Base-by-base conservation (phyloP, 2,113 vertebrate species). In the Crypturellus undulatus region DNA sequence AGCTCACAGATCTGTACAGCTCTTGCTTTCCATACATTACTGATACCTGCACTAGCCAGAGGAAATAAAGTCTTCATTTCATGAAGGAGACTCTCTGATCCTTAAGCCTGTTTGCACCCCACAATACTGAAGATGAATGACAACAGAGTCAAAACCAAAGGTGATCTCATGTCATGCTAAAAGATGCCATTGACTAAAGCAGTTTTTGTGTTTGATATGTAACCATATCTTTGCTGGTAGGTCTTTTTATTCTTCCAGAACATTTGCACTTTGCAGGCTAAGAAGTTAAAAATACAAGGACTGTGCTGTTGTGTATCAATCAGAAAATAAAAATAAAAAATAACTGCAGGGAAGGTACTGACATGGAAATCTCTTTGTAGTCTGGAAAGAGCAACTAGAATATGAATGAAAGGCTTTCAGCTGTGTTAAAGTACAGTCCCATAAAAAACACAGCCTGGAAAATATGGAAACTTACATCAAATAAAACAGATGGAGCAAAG, bases 401-500 rank as follows among this genome's bases (percentile, higher is more conserved):
- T 54, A 60, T 6, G 83, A 82, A 90, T 9, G 32, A 25, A 92
- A 72, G 30, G 42, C 40, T 92, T 88, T 78, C 51, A 56, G 25
- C 28, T 32, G 30, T 45, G 36, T 45, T 67, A 20, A 62, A 68
- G 7, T 26, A 20, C 45, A 67, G 36, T n/a, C 26, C 38, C 73
- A 43, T 2, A 5, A 63, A 38, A 60, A 40, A n/a, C 5, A 19
- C 36, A 65, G 36, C 43, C 52, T 89, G n/a, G 2, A 1, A 79
- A 79, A 87, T 45, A 75, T 4, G 3, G 43, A 7, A 56, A 65
- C 28, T 92, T 91, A 51, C 73, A 84, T 87, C 58, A 88, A 60
- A 90, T n/a, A 92, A 73, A 94, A 83, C 52, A 90, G 62, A 88
- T 36, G 9, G 77, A 91, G 28, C 34, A 73, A 45, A 91, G 28